phyloP scores from a whole-genome alignment of 2,113 vertebrate species.

The Gallinago paraguaiae region DNA sequence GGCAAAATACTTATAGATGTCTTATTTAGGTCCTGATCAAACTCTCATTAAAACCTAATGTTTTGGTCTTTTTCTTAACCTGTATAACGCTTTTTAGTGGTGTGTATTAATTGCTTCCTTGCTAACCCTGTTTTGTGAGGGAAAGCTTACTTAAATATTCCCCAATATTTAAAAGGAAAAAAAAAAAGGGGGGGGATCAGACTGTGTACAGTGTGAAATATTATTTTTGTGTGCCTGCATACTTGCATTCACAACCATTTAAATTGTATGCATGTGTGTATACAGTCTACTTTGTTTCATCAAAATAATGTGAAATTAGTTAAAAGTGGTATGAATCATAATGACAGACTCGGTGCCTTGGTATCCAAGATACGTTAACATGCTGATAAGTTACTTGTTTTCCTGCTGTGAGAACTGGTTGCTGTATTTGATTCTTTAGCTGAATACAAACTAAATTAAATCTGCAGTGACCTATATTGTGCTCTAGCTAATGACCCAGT shows the following conservation, averaged over 20 bases:
- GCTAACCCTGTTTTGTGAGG: not conserved
- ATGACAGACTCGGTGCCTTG: not conserved
- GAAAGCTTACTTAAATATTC: not conserved
- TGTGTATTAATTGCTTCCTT: not conserved
- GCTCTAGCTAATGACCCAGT: constrained; percentile 72
- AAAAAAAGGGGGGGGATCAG: not conserved
- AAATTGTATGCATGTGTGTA: not conserved
- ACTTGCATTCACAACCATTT: not conserved
- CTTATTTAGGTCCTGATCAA: not conserved
- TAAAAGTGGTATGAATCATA: constrained; percentile 42
- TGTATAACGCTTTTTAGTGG: not conserved
- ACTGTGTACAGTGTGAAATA: not conserved
- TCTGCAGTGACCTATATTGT: constrained; percentile 75
- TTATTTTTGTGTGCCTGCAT: not conserved
- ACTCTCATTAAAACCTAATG: not conserved
- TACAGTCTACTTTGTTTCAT: not conserved
- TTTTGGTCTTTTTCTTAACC: not conserved
- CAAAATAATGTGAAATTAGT: constrained; percentile 32
- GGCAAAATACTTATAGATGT: not conserved
- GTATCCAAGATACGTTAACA: constrained; percentile 74
- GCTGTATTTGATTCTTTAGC: constrained; percentile 67
- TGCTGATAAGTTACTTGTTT: constrained; percentile 69
- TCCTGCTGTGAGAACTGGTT: constrained; percentile 78
- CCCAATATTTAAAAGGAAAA: not conserved
- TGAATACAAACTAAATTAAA: constrained; percentile 75